These are phyloP conservation scores for Pedionomus torquatus DNA, from an alignment of 2,113 vertebrate species.

Conservation along the genomic window DNA sequence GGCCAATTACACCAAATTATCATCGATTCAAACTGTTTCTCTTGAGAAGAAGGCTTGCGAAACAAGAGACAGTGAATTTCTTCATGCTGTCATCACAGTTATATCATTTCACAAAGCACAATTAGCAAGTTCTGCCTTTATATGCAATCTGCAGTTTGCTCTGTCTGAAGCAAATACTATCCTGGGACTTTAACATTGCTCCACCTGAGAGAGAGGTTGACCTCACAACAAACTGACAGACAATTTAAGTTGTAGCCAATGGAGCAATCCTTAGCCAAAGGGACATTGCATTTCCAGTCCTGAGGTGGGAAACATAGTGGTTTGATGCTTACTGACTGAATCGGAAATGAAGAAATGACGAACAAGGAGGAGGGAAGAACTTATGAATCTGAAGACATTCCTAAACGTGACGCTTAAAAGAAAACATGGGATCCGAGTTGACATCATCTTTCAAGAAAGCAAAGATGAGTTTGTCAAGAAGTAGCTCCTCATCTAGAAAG, in stretches of 20 bases:
- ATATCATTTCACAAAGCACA: not conserved
- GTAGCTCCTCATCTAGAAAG: not conserved
- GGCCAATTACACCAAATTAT: not conserved
- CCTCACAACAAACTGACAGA: not conserved
- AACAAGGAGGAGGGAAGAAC: not conserved
- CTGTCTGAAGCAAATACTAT: not conserved
- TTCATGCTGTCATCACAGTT: not conserved
- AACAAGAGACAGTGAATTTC: not conserved
- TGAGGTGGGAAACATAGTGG: not conserved
- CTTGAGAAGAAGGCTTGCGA: not conserved
- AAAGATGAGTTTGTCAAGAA: not conserved
- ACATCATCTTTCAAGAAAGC: not conserved
- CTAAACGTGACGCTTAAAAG: not conserved
- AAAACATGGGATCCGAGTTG: not conserved
- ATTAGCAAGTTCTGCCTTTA: not conserved
- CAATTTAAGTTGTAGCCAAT: not conserved
- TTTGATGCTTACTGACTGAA: not conserved
- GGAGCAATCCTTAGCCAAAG: not conserved
- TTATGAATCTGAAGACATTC: not conserved
- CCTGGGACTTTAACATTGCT: not conserved
- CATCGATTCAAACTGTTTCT: not conserved
- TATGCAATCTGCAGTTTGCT: not conserved
- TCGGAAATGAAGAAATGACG: not conserved
- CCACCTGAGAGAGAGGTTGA: not conserved
- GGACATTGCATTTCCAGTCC: fast-evolving